These are phyloP conservation scores for Pelobates cultripes DNA, from an alignment of 2,797 vertebrate species.

Conservation along the genomic window DNA sequence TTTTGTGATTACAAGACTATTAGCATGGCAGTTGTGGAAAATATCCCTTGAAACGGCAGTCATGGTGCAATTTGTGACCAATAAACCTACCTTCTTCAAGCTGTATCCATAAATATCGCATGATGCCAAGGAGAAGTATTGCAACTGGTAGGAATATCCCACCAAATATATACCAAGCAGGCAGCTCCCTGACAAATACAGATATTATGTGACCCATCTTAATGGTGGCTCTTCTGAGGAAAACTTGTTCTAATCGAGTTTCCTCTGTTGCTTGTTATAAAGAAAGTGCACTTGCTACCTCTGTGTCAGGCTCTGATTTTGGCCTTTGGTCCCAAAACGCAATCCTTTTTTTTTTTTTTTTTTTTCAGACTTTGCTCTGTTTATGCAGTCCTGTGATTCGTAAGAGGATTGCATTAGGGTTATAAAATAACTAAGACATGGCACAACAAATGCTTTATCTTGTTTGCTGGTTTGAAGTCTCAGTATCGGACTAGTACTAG, in stretches of 20 bases:
- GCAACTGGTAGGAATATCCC: constrained; percentile 47
- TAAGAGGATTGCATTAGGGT: constrained; percentile 48
- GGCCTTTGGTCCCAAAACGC: constrained; percentile 45
- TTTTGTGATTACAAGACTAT: no score
- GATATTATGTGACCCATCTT: constrained; percentile 47
- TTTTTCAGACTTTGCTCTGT: constrained; percentile 43
- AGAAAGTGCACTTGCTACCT: background rate
- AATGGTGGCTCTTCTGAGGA: background rate
- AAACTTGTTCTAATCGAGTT: background rate
- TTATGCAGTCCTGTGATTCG: constrained; percentile 46
- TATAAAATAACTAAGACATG: constrained; percentile 45
- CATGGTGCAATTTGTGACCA: no score
- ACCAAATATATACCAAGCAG: constrained; percentile 32
- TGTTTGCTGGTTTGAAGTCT: background rate
- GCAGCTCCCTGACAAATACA: constrained; percentile 42
- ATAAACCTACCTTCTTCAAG: constrained; percentile 46
- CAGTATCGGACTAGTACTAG: no score
- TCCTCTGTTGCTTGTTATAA: constrained; percentile 8
- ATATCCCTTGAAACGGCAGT: no score
- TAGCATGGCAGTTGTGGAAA: no score
- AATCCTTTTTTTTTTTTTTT: constrained; percentile 32
- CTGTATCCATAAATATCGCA: constrained; percentile 41
- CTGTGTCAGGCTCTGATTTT: constrained; percentile 11
- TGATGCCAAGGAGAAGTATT: constrained; percentile 39
- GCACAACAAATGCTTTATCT: constrained; percentile 19